Conservation (phyloP, 2,113 vertebrate genomes). For the Clarias batrachus region DNA sequence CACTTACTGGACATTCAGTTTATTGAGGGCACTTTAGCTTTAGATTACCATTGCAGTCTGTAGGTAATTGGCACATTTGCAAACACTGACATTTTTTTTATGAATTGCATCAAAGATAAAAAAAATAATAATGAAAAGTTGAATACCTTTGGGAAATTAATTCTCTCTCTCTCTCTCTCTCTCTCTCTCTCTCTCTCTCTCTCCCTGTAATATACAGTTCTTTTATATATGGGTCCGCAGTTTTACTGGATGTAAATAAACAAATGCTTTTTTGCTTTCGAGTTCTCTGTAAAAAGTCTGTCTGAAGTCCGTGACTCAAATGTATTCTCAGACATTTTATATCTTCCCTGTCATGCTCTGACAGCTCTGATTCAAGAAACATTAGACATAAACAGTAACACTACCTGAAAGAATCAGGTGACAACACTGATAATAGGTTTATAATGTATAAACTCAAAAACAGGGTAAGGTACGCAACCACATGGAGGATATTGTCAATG, state of each 20-base stretch:
- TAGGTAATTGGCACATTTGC: constrained; percentile 13
- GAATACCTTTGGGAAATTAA: background rate
- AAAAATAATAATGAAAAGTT: background rate
- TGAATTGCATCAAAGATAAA: background rate
- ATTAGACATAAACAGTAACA: background rate
- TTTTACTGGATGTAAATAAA: background rate
- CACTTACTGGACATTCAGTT: background rate
- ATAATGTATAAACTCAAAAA: background rate
- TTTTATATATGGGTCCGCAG: background rate
- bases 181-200: no score
- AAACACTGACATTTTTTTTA: background rate
- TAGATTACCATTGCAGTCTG: background rate
- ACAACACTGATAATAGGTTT: background rate
- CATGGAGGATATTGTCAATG: background rate
- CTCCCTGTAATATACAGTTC: background rate
- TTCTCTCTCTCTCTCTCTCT: no score
- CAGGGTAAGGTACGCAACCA: background rate
- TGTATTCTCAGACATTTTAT: background rate
- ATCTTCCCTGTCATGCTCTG: background rate
- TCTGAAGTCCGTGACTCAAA: background rate
- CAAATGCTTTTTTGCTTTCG: background rate
- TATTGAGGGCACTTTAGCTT: background rate
- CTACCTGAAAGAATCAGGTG: background rate
- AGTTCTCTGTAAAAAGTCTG: background rate
- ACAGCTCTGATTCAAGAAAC: background rate